Evolutionary conservation across 2,113 vertebrate genomes (phyloP).

Genomic region (Taxidea taxus): DNA sequence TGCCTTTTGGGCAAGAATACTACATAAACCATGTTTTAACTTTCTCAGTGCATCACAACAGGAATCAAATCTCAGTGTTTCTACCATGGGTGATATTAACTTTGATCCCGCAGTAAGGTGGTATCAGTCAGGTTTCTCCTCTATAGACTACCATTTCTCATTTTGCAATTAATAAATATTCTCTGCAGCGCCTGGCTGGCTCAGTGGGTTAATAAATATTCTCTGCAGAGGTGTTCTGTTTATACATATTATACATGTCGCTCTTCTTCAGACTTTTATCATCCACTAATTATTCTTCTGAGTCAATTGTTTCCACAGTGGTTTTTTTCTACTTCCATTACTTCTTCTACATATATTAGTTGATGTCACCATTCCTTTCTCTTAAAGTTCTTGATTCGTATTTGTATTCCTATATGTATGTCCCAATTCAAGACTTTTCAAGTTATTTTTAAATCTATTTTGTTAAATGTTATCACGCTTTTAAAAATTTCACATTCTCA

Average conservation of each 20-base stretch:
- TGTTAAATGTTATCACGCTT: neutral
- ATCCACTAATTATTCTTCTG: neutral
- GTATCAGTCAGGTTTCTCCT: neutral
- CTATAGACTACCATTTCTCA: neutral
- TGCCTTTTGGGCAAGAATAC: neutral
- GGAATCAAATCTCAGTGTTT: neutral
- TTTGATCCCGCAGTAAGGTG: neutral
- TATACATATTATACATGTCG: neutral
- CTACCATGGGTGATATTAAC: neutral
- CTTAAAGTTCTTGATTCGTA: neutral
- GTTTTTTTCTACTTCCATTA: neutral
- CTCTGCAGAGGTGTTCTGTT: neutral
- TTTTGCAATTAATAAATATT: neutral
- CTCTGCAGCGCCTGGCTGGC: too few relatives aligned
- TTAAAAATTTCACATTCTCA: neutral
- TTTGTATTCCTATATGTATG: neutral
- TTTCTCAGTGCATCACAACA: neutral
- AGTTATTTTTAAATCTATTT: conserved; percentile 7
- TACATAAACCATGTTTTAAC: neutral
- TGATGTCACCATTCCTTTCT: neutral
- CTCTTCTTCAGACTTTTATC: neutral
- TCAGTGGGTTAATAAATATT: neutral
- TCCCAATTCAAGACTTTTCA: neutral
- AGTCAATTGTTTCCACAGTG: neutral
- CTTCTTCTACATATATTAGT: neutral